phyloP scores from a whole-genome alignment of 2,113 vertebrate genomes.

The Indri indri region DNA sequence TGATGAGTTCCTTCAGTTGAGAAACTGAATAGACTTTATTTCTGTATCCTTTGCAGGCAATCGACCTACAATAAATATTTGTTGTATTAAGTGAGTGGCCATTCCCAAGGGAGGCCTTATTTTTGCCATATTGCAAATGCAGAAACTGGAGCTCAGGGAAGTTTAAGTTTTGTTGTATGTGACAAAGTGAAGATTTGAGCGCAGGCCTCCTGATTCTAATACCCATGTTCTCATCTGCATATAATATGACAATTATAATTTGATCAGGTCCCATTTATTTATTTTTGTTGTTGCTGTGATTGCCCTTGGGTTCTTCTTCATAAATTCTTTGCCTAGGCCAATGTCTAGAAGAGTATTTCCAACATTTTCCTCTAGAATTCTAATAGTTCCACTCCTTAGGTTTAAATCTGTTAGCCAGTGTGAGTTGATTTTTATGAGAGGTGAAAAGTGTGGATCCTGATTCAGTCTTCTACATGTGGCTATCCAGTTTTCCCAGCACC shows the following conservation, averaged over 20 bases:
- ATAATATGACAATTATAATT: not conserved
- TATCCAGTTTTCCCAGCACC: too few relatives aligned
- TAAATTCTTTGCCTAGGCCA: too few relatives aligned
- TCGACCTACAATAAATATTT: not conserved
- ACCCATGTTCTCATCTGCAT: not conserved
- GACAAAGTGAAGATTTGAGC: not conserved
- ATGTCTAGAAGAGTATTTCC: too few relatives aligned
- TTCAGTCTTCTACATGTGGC: too few relatives aligned
- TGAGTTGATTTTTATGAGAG: too few relatives aligned
- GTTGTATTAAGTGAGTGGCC: not conserved
- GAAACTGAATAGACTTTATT: not conserved
- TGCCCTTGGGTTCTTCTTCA: too few relatives aligned
- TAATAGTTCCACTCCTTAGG: too few relatives aligned
- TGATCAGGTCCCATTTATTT: too few relatives aligned
- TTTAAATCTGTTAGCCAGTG: too few relatives aligned
- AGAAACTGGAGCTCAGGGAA: not conserved
- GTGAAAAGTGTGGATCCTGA: too few relatives aligned
- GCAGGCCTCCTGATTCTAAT: not conserved
- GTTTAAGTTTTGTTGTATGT: not conserved
- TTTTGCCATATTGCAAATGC: not conserved
- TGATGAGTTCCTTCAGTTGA: not conserved
- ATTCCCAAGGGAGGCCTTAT: not conserved
- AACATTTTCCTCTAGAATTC: too few relatives aligned
- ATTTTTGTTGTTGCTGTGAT: too few relatives aligned
- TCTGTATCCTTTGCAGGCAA: not conserved